Evolutionary conservation across 2,888 invertebrate species (phyloP).

Genomic region (Leptarthrus brevirostris): DNA sequence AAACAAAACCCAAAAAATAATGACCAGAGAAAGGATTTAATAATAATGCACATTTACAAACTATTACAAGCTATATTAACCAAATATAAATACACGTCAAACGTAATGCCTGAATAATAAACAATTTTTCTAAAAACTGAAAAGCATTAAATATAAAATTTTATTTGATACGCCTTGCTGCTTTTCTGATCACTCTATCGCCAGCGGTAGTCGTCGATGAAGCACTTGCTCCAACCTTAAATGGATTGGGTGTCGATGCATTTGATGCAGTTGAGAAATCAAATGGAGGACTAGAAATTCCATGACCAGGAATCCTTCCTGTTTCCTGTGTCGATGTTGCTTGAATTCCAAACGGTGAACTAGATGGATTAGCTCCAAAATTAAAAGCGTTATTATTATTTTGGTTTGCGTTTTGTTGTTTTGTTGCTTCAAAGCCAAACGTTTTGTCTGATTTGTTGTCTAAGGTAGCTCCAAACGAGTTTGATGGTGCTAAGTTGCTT

Average conservation of each 20-base stretch:
- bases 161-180: slow-evolving; percentile 33
- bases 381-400: not conserved
- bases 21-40: no score
- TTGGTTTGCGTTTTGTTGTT: not conserved
- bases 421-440: slow-evolving; percentile 7
- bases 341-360: not conserved
- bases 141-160: not conserved
- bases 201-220: not conserved
- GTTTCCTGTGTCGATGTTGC: not conserved
- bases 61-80: not conserved
- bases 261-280: slow-evolving; percentile 1
- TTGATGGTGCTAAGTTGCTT: not conserved
- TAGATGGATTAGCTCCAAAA: not conserved
- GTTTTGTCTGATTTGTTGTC: not conserved
- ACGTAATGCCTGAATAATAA: not conserved
- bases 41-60: no score
- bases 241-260: not conserved
- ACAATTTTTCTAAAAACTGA: slow-evolving; percentile 13
- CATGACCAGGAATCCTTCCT: not conserved
- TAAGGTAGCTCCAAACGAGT: not conserved
- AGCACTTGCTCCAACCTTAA: not conserved
- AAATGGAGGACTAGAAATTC: not conserved
- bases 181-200: slow-evolving; percentile 17
- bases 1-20: no score
- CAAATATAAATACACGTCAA: not conserved